Base-by-base conservation (phyloP, 2,797 vertebrate genomes). In the Jordanella pulchra region DNA sequence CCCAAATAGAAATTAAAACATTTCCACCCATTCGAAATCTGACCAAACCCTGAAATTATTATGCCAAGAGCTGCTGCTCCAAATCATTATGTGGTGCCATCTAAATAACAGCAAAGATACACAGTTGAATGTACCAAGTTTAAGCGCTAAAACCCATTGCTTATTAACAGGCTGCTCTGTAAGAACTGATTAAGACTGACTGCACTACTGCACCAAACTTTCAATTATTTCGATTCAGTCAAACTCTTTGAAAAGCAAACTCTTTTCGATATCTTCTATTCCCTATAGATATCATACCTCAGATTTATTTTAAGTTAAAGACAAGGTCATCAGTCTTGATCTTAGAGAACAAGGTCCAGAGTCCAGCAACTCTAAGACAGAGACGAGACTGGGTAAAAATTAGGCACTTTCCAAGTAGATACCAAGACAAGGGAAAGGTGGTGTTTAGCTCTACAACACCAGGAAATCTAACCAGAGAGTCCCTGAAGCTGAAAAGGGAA, bases 41-140 rank as follows among this genome's bases (percentile, higher is more conserved):
- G 23, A 72, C 77, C 61, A 69, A 77, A 73, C 72, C 72, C 17
- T 2, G 80, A 39, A 77, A 18, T 45, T 14, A 18, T 39, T 56
- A 48, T 18, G n/a, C 51, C 25, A n/a, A 65, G 64, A 54, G 15
- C 48, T 44, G 61, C n/a, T 15, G 18, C 65, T 69, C 9, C 0
- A 39, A 35, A 55, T 65, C 63, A 25, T 10, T 7, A 25, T 15
- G 48, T 0, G 65, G 3, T 7, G 56, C 72, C 18, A 11, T 14
- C 30, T 56, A 78, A 82, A 82, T 86, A 65, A 69, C 77, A 84
- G 73, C 79, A 85, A 17, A 54, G 54, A 39, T 7, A 4, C 2
- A n/a, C n/a, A 48, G 18, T 7, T 23, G 4, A 39, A 39, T 39
- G 35, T 4, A 39, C 35, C 35, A 39, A 7, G 35, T 5, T 39